Conservation (phyloP, 53 echinoderm and acorn worm species). For the Pentamera pediparva region DNA sequence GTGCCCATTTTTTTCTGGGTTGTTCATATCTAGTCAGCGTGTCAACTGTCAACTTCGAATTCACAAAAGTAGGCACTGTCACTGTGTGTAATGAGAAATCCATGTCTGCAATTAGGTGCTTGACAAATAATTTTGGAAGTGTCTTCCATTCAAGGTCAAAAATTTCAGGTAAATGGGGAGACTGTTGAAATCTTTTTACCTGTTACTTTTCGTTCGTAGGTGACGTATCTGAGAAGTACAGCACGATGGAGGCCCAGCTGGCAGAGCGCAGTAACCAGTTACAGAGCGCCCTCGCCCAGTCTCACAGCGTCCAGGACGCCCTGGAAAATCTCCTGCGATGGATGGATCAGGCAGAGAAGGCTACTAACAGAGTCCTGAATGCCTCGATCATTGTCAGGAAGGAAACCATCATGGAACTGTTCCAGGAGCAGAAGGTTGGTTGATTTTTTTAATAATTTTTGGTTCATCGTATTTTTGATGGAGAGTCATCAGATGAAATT, state of each 20-base stretch:
- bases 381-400: constrained; percentile 85
- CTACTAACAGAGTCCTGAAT: constrained; percentile 69
- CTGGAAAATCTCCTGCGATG: constrained; percentile 79
- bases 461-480: neutral
- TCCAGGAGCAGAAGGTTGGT: constrained; percentile 88
- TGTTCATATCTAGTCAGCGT: no score
- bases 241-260: constrained; percentile 74
- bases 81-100: no score
- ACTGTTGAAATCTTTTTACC: no score
- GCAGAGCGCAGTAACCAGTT: constrained; percentile 96
- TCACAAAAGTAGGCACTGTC: no score
- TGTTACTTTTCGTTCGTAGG: constrained; percentile 27
- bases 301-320: constrained; percentile 91
- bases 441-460: neutral
- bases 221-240: constrained; percentile 93
- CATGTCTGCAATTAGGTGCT: no score
- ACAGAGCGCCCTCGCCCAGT: constrained; percentile 82
- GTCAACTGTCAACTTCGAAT: no score
- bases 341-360: constrained; percentile 88
- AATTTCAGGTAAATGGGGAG: no score
- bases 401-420: constrained; percentile 80
- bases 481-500: neutral
- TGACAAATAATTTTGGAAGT: no score
- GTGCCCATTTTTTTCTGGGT: no score
- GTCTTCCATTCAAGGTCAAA: no score